These are phyloP conservation scores for Patiria miniata DNA, from an alignment of 35 echinoderm and acorn worm species.

Conservation along the genomic window DNA sequence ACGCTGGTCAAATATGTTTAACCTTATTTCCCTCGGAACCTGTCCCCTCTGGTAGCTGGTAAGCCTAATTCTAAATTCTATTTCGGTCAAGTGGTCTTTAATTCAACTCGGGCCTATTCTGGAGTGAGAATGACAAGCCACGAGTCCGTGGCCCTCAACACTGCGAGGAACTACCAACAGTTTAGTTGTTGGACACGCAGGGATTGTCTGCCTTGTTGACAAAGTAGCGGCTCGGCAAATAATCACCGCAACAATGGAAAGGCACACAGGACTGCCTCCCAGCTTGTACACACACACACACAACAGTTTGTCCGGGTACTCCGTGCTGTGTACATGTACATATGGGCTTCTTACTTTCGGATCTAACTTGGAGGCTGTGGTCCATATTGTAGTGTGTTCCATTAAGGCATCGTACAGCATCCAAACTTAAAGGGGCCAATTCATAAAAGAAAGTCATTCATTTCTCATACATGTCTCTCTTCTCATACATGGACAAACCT, in stretches of 20 bases:
- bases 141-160: not conserved
- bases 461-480: too few relatives aligned
- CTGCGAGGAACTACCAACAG: not conserved
- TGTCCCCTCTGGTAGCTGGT: not conserved
- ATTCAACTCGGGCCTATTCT: not conserved
- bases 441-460: too few relatives aligned
- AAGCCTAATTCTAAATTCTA: not conserved
- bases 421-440: too few relatives aligned
- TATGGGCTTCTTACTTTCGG: too few relatives aligned
- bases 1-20: conserved; percentile 17
- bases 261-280: not conserved
- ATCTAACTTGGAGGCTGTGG: too few relatives aligned
- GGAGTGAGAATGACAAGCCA: not conserved
- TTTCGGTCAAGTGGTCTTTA: conserved; percentile 1
- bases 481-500: too few relatives aligned
- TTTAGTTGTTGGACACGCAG: not conserved
- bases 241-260: not conserved
- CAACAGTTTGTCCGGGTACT: too few relatives aligned
- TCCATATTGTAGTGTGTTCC: too few relatives aligned
- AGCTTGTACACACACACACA: too few relatives aligned
- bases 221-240: conserved; percentile 16
- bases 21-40: not conserved
- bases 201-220: conserved; percentile 9
- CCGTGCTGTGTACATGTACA: too few relatives aligned
- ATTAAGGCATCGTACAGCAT: too few relatives aligned